Conservation (phyloP, 2,797 vertebrate species). For the Chrosomus eos region DNA sequence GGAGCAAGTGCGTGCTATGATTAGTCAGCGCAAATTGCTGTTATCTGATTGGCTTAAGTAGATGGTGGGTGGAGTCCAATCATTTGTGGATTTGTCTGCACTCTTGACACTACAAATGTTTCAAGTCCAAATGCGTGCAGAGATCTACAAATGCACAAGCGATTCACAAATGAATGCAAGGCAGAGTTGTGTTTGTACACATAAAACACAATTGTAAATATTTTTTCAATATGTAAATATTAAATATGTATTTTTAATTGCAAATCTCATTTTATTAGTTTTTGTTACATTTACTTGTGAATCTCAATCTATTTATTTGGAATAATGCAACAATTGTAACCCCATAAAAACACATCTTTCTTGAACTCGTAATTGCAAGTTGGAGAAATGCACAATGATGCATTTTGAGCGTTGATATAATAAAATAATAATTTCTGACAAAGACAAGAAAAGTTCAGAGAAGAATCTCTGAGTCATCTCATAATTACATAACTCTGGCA, state of each 20-base stretch:
- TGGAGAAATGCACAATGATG: neutral
- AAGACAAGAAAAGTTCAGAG: neutral
- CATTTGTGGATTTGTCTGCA: too few relatives aligned
- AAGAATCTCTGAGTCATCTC: slow-evolving; percentile 9
- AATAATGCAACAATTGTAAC: neutral
- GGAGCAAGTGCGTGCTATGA: neutral
- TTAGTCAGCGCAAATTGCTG: neutral
- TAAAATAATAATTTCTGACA: neutral
- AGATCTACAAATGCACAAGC: too few relatives aligned
- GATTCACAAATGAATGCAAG: too few relatives aligned
- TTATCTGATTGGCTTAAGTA: neutral
- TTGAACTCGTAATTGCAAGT: neutral
- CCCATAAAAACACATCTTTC: neutral
- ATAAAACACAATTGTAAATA: too few relatives aligned
- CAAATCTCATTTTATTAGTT: too few relatives aligned
- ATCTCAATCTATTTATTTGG: neutral
- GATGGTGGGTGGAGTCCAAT: too few relatives aligned
- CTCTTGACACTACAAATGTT: too few relatives aligned
- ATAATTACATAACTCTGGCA: slow-evolving; percentile 15
- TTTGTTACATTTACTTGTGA: too few relatives aligned
- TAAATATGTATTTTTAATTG: too few relatives aligned
- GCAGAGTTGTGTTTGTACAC: too few relatives aligned
- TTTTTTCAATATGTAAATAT: too few relatives aligned
- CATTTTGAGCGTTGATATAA: neutral
- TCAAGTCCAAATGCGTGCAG: too few relatives aligned